Base-by-base conservation (phyloP, 2,888 invertebrate genomes). In the Mimas tiliae region DNA sequence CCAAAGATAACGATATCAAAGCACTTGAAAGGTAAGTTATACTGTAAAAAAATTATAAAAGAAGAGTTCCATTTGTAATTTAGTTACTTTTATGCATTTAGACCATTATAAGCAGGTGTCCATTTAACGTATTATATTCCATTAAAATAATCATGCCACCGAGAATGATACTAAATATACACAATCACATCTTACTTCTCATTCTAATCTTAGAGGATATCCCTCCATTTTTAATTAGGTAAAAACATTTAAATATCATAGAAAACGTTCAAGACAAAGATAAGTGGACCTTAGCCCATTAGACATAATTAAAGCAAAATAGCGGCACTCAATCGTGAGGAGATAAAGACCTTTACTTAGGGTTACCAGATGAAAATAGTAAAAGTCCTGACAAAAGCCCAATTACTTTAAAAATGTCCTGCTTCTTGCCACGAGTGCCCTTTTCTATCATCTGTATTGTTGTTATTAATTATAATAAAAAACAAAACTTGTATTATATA, bases 281-380 rank as follows among this genome's bases (percentile, higher is more conserved):
- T 58, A 58, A 19, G 38, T 42, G 12, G 42, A 19, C 12, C 58
- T 11, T 19, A 42, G 38, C 42, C 58, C 42, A 58, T 58, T 58
- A 58, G 58, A 58, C 42, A 42, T 58, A 58, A 58, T 58, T 58
- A 58, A 58, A 58, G 58, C 19, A 16, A 58, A 58, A 58, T 19
- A 38, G 58, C 58, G 42, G 58, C 58, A 19, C 58, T 58, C 58
- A 58, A 58, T 58, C 58, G 38, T 58, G 58, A 38, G 38, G 19
- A 38, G 58, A 58, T 58, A 58, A 58, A 42, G 19, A 16, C 38
- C 6, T 33, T 58, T 16, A 48, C 48, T 48, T 8, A 42, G 11
- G 11, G 42, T 42, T 42, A 11, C 42, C 42, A 42, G 42, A 11
- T 9, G 42, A 1, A 42, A 42, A 42, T 6, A 6, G 42, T 1